phyloP scores from a whole-genome alignment of 2,113 vertebrate genomes.

The Bubo blakistoni region DNA sequence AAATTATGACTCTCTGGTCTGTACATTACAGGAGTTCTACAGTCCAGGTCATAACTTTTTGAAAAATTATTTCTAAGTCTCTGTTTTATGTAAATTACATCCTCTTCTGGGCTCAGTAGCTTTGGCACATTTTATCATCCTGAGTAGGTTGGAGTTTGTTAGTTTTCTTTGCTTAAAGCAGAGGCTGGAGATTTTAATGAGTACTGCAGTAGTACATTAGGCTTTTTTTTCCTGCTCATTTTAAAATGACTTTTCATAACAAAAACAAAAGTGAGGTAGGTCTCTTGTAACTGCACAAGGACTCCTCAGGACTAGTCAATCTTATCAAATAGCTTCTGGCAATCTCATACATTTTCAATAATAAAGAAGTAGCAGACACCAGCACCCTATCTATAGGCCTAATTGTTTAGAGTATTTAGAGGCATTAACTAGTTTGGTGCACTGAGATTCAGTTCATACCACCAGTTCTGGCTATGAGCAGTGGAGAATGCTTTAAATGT shows the following conservation, averaged over 20 bases:
- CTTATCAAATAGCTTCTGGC: background rate
- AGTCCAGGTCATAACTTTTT: background rate
- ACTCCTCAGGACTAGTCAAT: background rate
- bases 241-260: background rate
- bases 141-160: background rate
- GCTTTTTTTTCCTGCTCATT: background rate
- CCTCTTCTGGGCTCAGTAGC: background rate
- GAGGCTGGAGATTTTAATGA: background rate
- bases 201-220: background rate
- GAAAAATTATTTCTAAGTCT: conserved; percentile 18
- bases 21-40: background rate
- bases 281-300: background rate
- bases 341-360: background rate
- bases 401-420: background rate
- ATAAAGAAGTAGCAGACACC: background rate
- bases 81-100: conserved; percentile 17
- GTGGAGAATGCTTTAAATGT: background rate
- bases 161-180: conserved; percentile 15
- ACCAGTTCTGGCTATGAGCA: background rate
- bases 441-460: background rate
- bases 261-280: background rate
- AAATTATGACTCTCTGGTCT: background rate
- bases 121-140: conserved; percentile 7
- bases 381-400: background rate
- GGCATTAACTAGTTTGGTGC: background rate